Percentiles rank a stretch among this genome's conserved stretches.
Conservation (phyloP, 2,888 invertebrate species). For the Eupithecia subfuscata region DNA sequence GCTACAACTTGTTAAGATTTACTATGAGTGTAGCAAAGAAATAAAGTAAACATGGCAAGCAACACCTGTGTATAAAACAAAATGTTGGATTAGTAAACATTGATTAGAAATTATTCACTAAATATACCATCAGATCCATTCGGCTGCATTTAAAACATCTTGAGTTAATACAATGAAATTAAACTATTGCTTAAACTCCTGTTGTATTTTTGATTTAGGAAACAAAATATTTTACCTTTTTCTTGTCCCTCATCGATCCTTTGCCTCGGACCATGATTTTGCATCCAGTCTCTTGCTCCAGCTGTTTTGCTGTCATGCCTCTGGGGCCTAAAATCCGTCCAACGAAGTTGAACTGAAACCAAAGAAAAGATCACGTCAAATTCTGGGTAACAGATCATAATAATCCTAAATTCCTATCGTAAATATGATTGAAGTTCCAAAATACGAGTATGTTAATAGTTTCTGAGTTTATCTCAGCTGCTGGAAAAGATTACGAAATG, state of each 20-base stretch:
- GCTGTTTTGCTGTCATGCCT: constrained; percentile 99
- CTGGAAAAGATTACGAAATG: constrained; percentile 49
- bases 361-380: constrained; percentile 51
- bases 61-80: constrained; percentile 42
- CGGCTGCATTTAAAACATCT: constrained; percentile 40
- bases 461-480: constrained; percentile 9
- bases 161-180: constrained; percentile 15
- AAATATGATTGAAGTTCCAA: constrained; percentile 9
- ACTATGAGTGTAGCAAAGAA: not conserved
- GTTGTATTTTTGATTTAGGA: not conserved
- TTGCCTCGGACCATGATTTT: constrained; percentile 99
- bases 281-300: constrained; percentile 99
- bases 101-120: constrained; percentile 26
- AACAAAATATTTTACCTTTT: constrained; percentile 89
- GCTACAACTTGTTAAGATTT: not conserved
- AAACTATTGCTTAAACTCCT: not conserved
- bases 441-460: not conserved
- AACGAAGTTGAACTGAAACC: constrained; percentile 99
- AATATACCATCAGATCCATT: constrained; percentile 36
- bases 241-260: constrained; percentile 99
- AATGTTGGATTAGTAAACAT: constrained; percentile 36
- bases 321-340: constrained; percentile 99
- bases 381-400: not conserved
- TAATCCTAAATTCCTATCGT: not conserved
- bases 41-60: constrained; percentile 18